Evolutionary conservation across 2,113 vertebrate genomes (phyloP).

Genomic region (Bubo scandiacus): DNA sequence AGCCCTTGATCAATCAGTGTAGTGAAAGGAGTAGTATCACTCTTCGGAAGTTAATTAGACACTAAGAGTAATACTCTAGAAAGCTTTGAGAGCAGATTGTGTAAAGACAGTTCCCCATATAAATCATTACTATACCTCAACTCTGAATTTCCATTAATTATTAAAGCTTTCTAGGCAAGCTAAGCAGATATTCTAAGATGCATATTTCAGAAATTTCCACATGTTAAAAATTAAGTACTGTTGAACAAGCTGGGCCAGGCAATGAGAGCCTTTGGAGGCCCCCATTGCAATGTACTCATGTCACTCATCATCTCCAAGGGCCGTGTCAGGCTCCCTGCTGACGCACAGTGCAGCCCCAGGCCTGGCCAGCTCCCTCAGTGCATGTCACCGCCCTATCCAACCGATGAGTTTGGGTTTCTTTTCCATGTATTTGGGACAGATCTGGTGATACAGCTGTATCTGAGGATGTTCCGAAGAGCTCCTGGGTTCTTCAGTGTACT

Average conservation of each 20-base stretch:
- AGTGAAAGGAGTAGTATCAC: slow-evolving; percentile 55
- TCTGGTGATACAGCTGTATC: background rate
- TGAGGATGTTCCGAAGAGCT: background rate
- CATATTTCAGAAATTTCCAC: slow-evolving; percentile 65
- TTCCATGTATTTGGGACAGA: background rate
- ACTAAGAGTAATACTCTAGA: slow-evolving; percentile 65
- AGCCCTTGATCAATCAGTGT: slow-evolving; percentile 71
- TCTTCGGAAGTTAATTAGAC: slow-evolving; percentile 75
- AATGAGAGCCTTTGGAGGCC: background rate
- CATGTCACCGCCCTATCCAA: background rate
- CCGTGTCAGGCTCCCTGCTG: background rate
- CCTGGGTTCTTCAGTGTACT: background rate
- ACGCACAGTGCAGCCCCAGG: fast-evolving
- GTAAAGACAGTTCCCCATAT: slow-evolving; percentile 57
- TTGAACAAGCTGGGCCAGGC: slow-evolving; percentile 8
- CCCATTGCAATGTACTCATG: background rate
- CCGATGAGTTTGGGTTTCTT: background rate
- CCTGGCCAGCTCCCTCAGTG: fast-evolving
- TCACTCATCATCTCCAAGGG: background rate
- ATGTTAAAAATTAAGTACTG: slow-evolving; percentile 66
- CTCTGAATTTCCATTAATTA: slow-evolving; percentile 75
- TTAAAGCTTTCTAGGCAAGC: slow-evolving; percentile 72
- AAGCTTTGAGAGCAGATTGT: slow-evolving; percentile 66
- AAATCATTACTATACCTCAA: slow-evolving; percentile 67
- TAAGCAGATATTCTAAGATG: slow-evolving; percentile 68